Evolutionary conservation across 2,888 invertebrate species (phyloP).

Genomic region (Volucella zonaria): DNA sequence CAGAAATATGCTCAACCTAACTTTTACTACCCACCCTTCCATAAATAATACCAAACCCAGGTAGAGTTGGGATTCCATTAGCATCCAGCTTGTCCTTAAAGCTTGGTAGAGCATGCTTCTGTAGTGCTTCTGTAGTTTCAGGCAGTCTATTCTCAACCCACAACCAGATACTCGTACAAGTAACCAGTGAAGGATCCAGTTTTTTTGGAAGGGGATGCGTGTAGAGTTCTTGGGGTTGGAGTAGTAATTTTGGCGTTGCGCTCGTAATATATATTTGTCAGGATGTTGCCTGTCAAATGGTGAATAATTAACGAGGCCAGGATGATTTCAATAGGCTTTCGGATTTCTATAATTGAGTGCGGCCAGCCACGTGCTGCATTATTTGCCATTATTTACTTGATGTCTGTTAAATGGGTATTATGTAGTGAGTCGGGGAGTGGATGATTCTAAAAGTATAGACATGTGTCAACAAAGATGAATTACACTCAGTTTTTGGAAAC

Average conservation of each 20-base stretch:
- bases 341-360: constrained; percentile 65
- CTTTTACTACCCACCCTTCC: too few relatives aligned
- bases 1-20: constrained; percentile 8
- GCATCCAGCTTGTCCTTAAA: constrained; percentile 31
- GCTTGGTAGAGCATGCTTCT: constrained; percentile 9
- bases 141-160: not conserved
- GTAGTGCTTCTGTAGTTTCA: not conserved
- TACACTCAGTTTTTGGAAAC: not conserved
- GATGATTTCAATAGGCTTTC: constrained; percentile 54
- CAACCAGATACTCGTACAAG: not conserved
- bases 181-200: not conserved
- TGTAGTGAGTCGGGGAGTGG: not conserved
- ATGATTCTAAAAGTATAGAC: constrained; percentile 1
- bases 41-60: not conserved
- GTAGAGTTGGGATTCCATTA: constrained; percentile 27
- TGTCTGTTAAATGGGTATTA: constrained; percentile 42
- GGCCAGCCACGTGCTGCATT: constrained; percentile 51
- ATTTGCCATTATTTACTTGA: constrained; percentile 38
- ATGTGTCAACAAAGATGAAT: constrained; percentile 43
- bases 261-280: constrained; percentile 40
- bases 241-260: constrained; percentile 20
- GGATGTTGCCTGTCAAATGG: constrained; percentile 52
- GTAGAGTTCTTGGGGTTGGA: not conserved
- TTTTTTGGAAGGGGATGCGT: not conserved
- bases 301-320: constrained; percentile 52